Conservation (phyloP, 2,888 invertebrate species). For the Cataglyphis albicans region DNA sequence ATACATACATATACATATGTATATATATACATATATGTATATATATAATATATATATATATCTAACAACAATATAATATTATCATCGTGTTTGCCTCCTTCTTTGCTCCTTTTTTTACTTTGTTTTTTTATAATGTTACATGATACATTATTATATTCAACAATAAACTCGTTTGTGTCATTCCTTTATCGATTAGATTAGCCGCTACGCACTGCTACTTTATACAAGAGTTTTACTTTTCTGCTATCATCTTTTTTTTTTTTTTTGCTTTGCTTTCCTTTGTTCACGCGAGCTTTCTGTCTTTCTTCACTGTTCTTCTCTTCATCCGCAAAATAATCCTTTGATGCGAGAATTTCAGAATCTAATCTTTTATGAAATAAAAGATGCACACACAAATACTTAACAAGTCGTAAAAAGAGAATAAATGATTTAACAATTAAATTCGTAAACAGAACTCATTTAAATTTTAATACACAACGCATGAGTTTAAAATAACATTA, state of each 20-base stretch:
- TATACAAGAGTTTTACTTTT: conserved; percentile 74
- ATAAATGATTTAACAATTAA: conserved; percentile 27
- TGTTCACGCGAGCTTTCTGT: conserved; percentile 52
- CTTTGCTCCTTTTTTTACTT: conserved; percentile 69
- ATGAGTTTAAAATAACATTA: not conserved
- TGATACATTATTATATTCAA: conserved; percentile 81
- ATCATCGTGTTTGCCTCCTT: conserved; percentile 80
- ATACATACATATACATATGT: conserved; percentile 73
- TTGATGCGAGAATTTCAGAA: conserved; percentile 33
- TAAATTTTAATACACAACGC: not conserved
- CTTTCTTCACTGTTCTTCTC: conserved; percentile 35
- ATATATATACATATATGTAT: conserved; percentile 80
- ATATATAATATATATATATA: conserved; percentile 78
- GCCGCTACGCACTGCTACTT: conserved; percentile 79
- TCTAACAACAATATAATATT: conserved; percentile 85
- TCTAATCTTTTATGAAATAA: conserved; percentile 35
- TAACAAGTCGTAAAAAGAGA: not conserved
- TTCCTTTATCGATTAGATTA: conserved; percentile 70
- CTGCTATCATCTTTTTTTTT: conserved; percentile 38
- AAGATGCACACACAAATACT: not conserved
- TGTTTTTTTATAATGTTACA: conserved; percentile 74
- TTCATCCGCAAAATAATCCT: conserved; percentile 64
- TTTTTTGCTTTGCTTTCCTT: conserved; percentile 45
- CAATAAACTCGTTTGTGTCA: conserved; percentile 81
- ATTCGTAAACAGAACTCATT: not conserved